Evolutionary conservation across 1,140 invertebrate genomes (phyloP).

Genomic region (Prorops nasuta): DNA sequence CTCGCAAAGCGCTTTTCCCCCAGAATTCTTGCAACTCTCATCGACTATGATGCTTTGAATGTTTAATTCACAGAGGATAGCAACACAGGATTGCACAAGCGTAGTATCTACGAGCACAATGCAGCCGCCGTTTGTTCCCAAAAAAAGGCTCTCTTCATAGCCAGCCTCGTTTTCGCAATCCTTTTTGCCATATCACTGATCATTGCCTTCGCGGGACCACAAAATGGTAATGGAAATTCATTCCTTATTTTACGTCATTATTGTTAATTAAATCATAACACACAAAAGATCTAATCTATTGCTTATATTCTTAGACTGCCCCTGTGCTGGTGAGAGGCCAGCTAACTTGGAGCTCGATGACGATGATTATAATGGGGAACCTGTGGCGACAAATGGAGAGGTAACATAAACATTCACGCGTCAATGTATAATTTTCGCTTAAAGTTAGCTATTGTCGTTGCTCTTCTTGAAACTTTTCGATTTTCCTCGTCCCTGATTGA

Average conservation of each 20-base stretch:
- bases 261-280: too few species aligned
- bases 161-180: slow-evolving; percentile 72
- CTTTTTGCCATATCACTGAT: slow-evolving; percentile 81
- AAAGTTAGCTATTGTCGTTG: slow-evolving; percentile 1
- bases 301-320: slow-evolving; percentile 62
- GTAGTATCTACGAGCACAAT: slow-evolving; percentile 72
- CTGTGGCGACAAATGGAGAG: slow-evolving; percentile 71
- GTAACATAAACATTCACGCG: slow-evolving; percentile 26
- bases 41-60: too few species aligned
- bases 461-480: slow-evolving; percentile 1
- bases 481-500: too few species aligned
- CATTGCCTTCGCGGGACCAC: slow-evolving; percentile 85
- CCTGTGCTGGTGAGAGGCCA: slow-evolving; percentile 68
- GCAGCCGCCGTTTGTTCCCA: slow-evolving; percentile 85
- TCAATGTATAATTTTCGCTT: not conserved
- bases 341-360: slow-evolving; percentile 63
- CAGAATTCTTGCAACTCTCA: too few species aligned
- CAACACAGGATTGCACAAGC: slow-evolving; percentile 67
- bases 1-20: too few species aligned
- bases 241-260: not conserved
- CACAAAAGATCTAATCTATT: not conserved
- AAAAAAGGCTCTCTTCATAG: slow-evolving; percentile 77
- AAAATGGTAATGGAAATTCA: slow-evolving; percentile 58
- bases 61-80: slow-evolving; percentile 64
- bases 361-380: slow-evolving; percentile 62